Evolutionary conservation across 2,888 invertebrate species (phyloP).

Genomic region (Cosmopolites sordidus): DNA sequence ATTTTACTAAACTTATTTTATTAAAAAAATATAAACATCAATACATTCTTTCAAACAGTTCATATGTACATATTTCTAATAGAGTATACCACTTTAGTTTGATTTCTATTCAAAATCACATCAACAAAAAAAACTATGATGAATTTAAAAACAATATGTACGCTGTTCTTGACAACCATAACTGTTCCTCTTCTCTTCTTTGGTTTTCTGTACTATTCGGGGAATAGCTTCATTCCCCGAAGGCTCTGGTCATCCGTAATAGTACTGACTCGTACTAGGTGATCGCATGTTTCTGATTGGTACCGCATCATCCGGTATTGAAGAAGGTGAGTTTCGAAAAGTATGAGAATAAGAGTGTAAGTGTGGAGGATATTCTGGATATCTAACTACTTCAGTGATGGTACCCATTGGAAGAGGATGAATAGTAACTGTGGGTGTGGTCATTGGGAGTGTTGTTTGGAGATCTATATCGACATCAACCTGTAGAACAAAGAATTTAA

Average conservation of each 20-base stretch:
- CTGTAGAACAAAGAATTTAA: conserved; percentile 11
- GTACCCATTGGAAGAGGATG: conserved; percentile 45
- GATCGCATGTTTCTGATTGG: conserved; percentile 50
- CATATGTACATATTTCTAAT: not conserved
- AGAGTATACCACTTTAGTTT: no score
- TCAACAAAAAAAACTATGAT: no score
- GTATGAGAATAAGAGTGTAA: conserved; percentile 41
- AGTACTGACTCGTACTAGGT: conserved; percentile 47
- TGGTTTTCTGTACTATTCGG: conserved; percentile 17
- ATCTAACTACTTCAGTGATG: conserved; percentile 43
- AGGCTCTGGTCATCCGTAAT: conserved; percentile 67
- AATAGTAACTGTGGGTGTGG: conserved; percentile 56
- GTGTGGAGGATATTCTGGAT: conserved; percentile 14
- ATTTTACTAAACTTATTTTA: not conserved
- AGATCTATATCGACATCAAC: conserved; percentile 71
- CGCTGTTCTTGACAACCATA: conserved; percentile 46
- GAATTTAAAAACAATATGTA: conserved; percentile 44
- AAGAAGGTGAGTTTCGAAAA: conserved; percentile 42
- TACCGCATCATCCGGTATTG: conserved; percentile 52
- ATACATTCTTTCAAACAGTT: not conserved
- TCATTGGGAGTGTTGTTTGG: conserved; percentile 60
- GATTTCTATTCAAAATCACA: no score
- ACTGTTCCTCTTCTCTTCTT: conserved; percentile 29
- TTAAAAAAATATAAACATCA: conserved; percentile 2
- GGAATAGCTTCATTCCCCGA: conserved; percentile 38